Percentiles rank a stretch among this genome's conserved stretches.
Conservation (phyloP, 1,140 invertebrate species). For the Drosophila murphyi region DNA sequence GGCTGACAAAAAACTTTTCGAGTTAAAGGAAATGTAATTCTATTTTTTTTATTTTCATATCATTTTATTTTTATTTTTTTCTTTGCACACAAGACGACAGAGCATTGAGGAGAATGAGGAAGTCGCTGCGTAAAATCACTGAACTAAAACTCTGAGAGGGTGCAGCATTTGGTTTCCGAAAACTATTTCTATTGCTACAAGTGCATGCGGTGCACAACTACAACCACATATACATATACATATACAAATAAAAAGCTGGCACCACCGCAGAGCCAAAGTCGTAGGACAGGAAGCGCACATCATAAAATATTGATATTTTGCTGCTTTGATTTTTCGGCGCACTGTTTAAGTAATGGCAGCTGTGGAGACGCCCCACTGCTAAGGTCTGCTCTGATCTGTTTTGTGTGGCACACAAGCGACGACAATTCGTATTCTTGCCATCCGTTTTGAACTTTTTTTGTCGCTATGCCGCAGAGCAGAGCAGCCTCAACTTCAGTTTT, state of each 20-base stretch:
- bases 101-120: constrained; percentile 51
- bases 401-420: constrained; percentile 35
- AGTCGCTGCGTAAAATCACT: constrained; percentile 78
- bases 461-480: constrained; percentile 17
- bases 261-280: constrained; percentile 38
- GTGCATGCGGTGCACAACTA: constrained; percentile 64
- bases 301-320: constrained; percentile 83
- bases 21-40: constrained; percentile 79
- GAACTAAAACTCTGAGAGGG: constrained; percentile 71
- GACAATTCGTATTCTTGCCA: constrained; percentile 65
- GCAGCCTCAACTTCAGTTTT: constrained; percentile 32
- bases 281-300: constrained; percentile 73
- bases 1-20: constrained; percentile 69
- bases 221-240: not conserved
- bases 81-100: constrained; percentile 50
- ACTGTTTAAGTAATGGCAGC: constrained; percentile 77
- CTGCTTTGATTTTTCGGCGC: constrained; percentile 77
- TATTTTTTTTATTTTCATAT: constrained; percentile 46
- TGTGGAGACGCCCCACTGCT: constrained; percentile 25
- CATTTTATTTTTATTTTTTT: not conserved
- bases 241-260: constrained; percentile 28
- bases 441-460: constrained; percentile 63
- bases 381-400: not conserved
- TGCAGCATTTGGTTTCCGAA: constrained; percentile 7
- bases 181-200: constrained; percentile 63